These are phyloP conservation scores for Metalampra italica DNA, from an alignment of 2,888 invertebrate species.

Conservation along the genomic window DNA sequence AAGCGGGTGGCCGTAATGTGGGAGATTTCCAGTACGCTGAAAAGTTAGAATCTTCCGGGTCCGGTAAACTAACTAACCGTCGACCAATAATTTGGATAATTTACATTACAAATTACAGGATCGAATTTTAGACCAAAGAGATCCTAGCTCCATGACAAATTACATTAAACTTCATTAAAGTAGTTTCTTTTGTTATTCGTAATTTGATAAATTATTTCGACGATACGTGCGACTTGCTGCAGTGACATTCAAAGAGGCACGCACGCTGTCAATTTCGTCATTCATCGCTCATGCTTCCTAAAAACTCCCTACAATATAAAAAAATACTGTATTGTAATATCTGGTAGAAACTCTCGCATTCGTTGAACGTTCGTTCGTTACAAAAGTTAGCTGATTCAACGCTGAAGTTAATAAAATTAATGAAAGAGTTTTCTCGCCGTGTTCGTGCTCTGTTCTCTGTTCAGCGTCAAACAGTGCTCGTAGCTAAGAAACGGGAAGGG, in stretches of 20 bases:
- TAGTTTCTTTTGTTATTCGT: neutral
- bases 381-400: conserved; percentile 10
- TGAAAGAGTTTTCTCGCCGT: conserved; percentile 13
- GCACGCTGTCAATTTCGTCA: too few species aligned
- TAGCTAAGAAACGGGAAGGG: conserved; percentile 46
- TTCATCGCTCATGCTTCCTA: too few species aligned
- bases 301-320: too few species aligned
- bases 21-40: conserved; percentile 56
- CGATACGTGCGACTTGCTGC: neutral
- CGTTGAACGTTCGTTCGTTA: conserved; percentile 5
- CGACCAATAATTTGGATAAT: conserved; percentile 25
- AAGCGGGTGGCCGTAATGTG: conserved; percentile 69
- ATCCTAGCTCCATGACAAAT: too few species aligned
- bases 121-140: too few species aligned
- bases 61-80: conserved; percentile 46
- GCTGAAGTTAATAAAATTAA: conserved; percentile 16
- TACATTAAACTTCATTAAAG: neutral
- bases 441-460: conserved; percentile 10
- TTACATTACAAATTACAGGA: too few species aligned
- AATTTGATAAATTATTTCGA: too few species aligned
- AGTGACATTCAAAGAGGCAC: neutral
- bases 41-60: conserved; percentile 55
- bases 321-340: too few species aligned
- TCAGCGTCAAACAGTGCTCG: conserved; percentile 20
- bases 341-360: conserved; percentile 2